A percentile compares a stretch with the other conserved stretches of the same genome.
These are phyloP conservation scores for Caenorhabditis becei DNA, from an alignment of 2,888 invertebrate genomes.

Conservation along the genomic window DNA sequence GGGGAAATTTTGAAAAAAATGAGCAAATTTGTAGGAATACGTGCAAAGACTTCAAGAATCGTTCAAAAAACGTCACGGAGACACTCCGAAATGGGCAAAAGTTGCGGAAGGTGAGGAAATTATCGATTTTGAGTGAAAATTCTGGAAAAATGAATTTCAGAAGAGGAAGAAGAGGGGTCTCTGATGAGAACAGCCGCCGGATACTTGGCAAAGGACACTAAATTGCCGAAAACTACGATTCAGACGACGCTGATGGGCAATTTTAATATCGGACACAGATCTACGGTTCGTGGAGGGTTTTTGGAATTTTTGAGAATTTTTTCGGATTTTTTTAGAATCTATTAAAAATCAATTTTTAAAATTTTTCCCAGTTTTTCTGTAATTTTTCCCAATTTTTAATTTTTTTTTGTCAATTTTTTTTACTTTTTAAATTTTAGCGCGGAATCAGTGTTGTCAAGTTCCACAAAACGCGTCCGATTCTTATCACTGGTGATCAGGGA, in stretches of 20 bases:
- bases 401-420: too few species aligned
- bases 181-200: slow-evolving; percentile 50
- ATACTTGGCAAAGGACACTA: slow-evolving; percentile 48
- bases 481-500: slow-evolving; percentile 56
- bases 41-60: slow-evolving; percentile 58
- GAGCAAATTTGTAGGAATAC: slow-evolving; percentile 58
- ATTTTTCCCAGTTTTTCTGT: neutral
- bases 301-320: neutral
- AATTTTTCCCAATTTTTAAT: too few species aligned
- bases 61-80: slow-evolving; percentile 65
- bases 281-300: slow-evolving; percentile 8
- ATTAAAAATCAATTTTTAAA: neutral
- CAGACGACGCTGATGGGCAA: slow-evolving; percentile 45
- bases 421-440: slow-evolving; percentile 19
- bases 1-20: neutral
- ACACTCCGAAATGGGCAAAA: slow-evolving; percentile 64
- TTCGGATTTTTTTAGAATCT: neutral
- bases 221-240: slow-evolving; percentile 60
- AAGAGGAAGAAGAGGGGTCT: slow-evolving; percentile 60
- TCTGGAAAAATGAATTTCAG: slow-evolving; percentile 2
- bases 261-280: slow-evolving; percentile 58
- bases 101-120: slow-evolving; percentile 20
- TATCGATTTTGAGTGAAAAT: neutral
- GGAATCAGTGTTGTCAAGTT: slow-evolving; percentile 61
- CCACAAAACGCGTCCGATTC: slow-evolving; percentile 63